Percentiles rank a stretch among this genome's conserved stretches.
These are phyloP conservation scores for Lophius piscatorius DNA, from an alignment of 2,113 vertebrate species.

Conservation along the genomic window DNA sequence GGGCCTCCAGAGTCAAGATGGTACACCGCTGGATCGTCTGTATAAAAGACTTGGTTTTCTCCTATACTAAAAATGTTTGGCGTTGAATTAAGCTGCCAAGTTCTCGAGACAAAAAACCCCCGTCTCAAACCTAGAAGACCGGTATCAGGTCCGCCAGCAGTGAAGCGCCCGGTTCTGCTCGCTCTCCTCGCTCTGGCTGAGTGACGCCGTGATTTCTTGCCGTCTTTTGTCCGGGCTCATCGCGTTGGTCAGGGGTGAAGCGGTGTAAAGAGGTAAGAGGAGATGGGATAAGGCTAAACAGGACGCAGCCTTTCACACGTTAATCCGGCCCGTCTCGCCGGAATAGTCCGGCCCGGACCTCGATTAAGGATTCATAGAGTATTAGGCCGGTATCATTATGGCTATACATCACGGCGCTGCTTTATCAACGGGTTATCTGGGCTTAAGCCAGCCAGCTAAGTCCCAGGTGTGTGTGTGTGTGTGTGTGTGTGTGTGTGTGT, in stretches of 20 bases:
- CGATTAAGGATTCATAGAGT: conserved; percentile 66
- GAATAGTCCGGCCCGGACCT: conserved; percentile 37
- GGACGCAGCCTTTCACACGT: conserved; percentile 35
- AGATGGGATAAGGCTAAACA: conserved; percentile 53
- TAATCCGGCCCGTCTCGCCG: conserved; percentile 37
- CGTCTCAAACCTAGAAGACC: no score
- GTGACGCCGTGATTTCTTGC: no score
- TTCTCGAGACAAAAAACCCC: no score
- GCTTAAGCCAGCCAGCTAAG: conserved; percentile 37
- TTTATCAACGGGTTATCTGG: conserved; percentile 43
- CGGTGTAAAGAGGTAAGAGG: conserved; percentile 39
- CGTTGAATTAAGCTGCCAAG: no score
- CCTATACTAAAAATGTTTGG: no score
- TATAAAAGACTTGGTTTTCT: no score
- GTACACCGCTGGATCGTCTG: no score
- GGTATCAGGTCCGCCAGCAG: no score
- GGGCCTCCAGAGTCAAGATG: no score
- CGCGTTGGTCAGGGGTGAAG: conserved; percentile 37
- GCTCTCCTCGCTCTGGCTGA: no score
- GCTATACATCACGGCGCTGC: conserved; percentile 52
- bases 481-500: conserved; percentile 20
- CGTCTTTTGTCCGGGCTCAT: conserved; percentile 42
- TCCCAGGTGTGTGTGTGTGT: conserved; percentile 30
- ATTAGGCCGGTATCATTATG: conserved; percentile 51
- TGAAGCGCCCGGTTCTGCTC: no score